These are phyloP conservation scores for Leucopsar rothschildi DNA, from an alignment of 2,113 vertebrate genomes.

Conservation along the genomic window DNA sequence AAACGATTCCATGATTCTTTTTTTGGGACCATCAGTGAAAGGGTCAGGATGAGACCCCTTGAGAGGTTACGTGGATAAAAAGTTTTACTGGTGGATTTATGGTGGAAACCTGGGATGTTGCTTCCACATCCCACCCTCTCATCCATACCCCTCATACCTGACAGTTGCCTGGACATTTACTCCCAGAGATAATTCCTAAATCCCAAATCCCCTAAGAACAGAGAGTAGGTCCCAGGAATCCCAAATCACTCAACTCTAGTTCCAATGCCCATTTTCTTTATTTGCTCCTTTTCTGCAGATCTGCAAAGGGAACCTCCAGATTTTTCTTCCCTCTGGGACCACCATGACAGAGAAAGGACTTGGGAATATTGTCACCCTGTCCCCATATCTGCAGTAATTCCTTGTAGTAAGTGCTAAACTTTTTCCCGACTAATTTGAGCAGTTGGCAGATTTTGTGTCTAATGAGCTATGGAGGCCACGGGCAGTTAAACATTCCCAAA, in stretches of 20 bases:
- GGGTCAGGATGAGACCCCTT: background rate
- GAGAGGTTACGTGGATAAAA: background rate
- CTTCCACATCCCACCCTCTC: background rate
- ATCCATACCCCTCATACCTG: background rate
- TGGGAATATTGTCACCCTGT: too few species aligned
- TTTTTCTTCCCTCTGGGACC: background rate
- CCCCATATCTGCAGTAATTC: background rate
- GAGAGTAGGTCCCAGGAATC: background rate
- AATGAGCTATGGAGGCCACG: background rate
- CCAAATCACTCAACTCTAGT: background rate
- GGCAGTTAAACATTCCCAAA: constrained; percentile 57
- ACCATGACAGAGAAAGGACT: accelerated
- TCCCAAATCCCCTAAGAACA: background rate
- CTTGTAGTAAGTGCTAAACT: background rate
- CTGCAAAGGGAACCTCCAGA: background rate
- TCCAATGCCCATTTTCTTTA: background rate
- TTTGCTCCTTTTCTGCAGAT: background rate
- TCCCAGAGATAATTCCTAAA: background rate
- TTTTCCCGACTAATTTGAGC: constrained; percentile 19
- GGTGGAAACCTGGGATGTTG: background rate
- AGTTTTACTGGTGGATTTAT: accelerated
- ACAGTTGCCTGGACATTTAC: background rate
- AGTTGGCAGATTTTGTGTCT: constrained; percentile 43
- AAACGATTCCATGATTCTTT: background rate
- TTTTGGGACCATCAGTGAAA: background rate